Conservation (phyloP, 2,113 vertebrate species). For the Triplophysa siluroides region DNA sequence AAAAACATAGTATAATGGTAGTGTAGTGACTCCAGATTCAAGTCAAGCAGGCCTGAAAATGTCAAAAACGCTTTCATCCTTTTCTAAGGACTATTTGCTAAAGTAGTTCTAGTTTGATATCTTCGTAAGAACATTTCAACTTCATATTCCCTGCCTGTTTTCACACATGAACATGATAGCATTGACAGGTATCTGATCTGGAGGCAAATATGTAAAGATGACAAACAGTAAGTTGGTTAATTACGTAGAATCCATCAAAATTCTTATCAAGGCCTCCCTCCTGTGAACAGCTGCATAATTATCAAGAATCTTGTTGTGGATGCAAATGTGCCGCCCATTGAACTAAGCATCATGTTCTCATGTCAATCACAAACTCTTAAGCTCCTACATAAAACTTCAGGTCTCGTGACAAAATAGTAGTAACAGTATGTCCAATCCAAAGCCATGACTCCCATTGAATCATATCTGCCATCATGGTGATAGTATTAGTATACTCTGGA, state of each 20-base stretch:
- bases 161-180: neutral
- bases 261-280: constrained; percentile 70
- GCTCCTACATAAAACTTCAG: neutral
- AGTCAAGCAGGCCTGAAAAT: neutral
- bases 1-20: neutral
- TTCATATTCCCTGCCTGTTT: neutral
- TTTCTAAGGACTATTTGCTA: neutral
- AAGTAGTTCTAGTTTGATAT: neutral
- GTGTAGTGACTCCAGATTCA: neutral
- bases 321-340: constrained; percentile 73
- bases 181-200: neutral
- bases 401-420: neutral
- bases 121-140: neutral
- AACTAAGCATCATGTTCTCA: constrained; percentile 66
- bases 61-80: neutral
- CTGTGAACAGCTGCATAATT: constrained; percentile 75
- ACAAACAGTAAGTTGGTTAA: constrained; percentile 61
- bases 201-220: too few species aligned
- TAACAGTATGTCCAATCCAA: neutral
- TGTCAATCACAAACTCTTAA: constrained; percentile 67
- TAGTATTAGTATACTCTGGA: too few species aligned
- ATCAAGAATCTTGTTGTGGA: constrained; percentile 72
- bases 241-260: constrained; percentile 70
- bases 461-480: too few species aligned
- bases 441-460: neutral